phyloP scores from a whole-genome alignment of 2,113 vertebrate genomes.

The Paraplagusia blochii region DNA sequence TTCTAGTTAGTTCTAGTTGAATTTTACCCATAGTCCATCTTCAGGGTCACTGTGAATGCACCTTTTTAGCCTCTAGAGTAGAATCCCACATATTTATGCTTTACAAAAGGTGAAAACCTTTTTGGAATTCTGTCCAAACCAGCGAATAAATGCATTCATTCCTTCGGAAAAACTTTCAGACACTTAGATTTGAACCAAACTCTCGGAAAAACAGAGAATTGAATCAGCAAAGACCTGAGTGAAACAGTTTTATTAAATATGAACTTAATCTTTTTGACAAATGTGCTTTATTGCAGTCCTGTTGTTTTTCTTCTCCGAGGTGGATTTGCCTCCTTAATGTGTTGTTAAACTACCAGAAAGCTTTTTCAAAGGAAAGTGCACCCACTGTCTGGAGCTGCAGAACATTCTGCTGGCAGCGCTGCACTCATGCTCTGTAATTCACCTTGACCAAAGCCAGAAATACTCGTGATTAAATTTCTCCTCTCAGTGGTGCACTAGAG shows the following conservation, averaged over 20 bases:
- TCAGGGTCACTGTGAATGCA: too few relatives aligned
- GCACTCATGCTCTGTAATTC: constrained; percentile 6
- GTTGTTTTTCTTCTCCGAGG: not conserved
- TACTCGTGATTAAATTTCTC: constrained; percentile 32
- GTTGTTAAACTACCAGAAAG: constrained; percentile 4
- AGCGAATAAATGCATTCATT: too few relatives aligned
- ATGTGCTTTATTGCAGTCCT: not conserved
- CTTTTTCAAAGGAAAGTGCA: constrained; percentile 1
- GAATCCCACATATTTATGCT: too few relatives aligned
- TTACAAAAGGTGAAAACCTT: too few relatives aligned
- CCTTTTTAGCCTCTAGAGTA: too few relatives aligned
- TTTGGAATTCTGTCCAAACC: too few relatives aligned
- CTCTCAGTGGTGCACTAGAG: constrained; percentile 8
- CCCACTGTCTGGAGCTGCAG: not conserved
- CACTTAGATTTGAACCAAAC: constrained; percentile 14
- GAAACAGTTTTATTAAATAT: constrained; percentile 2
- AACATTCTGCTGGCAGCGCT: constrained; percentile 5
- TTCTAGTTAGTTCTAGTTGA: too few relatives aligned
- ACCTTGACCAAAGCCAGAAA: constrained; percentile 31
- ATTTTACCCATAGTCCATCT: too few relatives aligned
- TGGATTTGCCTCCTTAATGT: not conserved
- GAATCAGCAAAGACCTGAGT: constrained; percentile 1
- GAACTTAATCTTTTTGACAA: not conserved
- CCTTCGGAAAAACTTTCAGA: too few relatives aligned
- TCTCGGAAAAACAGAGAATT: constrained; percentile 10